Base-by-base conservation (phyloP, 2,888 invertebrate species). In the Glaucopsyche alexis region DNA sequence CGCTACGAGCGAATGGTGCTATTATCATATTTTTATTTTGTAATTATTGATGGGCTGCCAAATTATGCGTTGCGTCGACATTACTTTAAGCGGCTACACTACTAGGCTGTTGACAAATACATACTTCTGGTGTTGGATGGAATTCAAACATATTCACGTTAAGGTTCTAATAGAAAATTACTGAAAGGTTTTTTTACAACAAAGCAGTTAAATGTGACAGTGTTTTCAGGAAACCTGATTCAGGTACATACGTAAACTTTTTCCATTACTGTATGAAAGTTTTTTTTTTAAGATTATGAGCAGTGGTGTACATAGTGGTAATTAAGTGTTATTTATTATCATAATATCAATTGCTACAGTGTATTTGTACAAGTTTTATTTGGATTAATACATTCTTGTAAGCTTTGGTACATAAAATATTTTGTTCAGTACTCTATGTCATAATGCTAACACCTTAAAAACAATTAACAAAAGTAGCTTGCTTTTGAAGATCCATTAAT, bases 1-100 rank as follows among this genome's bases (percentile, higher is more conserved):
- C 94, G 94, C 94, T 93, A 93, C 93, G 93, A 93, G 91, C 94
- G 94, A 94, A 94, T 93, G 95, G 95, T 95, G 96, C 96, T 95
- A 94, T 95, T 95, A 95, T 94, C 93, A 94, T 91, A 90, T 90
- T 92, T 85, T 90, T 90, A 88, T 85, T 87, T 88, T 87, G 87
- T 90, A 85, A 85, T 84, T 86, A 84, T 84, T 80, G 82, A 87
- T 88, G 92, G 93, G 93, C 93, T 93, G 93, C 93, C 93, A 93
- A 93, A 91, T 80, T 78, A 75, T 73, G 71, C 70, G 47, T 74
- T 50, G 72, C 60, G 60, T 71, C 42, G 65, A 73, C 55, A 67
- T 67, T 73, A 49, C 64, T 60, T 72, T 71, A 74, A 72, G 73
- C 73, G 66, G 74, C 75, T 74, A 78, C 80, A 80, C 80, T 80